Evolutionary conservation across 2,888 invertebrate species (phyloP).

Genomic region (Priapulus caudatus): DNA sequence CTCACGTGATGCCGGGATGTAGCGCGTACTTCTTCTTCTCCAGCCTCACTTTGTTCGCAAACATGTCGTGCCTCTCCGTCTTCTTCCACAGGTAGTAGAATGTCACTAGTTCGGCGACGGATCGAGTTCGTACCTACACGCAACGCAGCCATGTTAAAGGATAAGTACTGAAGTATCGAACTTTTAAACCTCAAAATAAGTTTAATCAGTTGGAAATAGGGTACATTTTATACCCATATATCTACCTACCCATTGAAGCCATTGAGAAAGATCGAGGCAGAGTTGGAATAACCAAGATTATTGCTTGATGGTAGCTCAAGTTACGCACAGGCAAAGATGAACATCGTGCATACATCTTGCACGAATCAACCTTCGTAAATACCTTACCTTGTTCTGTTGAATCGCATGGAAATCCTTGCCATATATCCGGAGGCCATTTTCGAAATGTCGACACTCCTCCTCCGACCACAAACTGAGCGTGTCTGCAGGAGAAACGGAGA

Average conservation of each 20-base stretch:
- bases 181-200: too few species aligned
- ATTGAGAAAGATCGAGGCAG: too few species aligned
- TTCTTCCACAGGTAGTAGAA: conserved; percentile 92
- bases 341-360: too few species aligned
- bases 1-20: conserved; percentile 74
- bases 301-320: too few species aligned
- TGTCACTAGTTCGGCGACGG: conserved; percentile 90
- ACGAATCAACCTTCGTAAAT: too few species aligned
- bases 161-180: too few species aligned
- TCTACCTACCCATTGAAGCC: too few species aligned
- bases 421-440: conserved; percentile 78
- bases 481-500: conserved; percentile 42
- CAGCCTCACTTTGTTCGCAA: conserved; percentile 66
- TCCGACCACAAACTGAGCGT: conserved; percentile 85
- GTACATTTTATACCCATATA: too few species aligned
- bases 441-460: conserved; percentile 91
- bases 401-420: conserved; percentile 95
- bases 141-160: conserved; percentile 12
- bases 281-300: too few species aligned
- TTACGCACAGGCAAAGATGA: too few species aligned
- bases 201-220: too few species aligned
- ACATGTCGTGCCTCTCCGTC: conserved; percentile 84
- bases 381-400: conserved; percentile 82
- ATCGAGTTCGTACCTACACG: conserved; percentile 67
- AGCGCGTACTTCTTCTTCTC: conserved; percentile 85